Conservation (phyloP, 2,113 vertebrate genomes). For the Scomber japonicus region DNA sequence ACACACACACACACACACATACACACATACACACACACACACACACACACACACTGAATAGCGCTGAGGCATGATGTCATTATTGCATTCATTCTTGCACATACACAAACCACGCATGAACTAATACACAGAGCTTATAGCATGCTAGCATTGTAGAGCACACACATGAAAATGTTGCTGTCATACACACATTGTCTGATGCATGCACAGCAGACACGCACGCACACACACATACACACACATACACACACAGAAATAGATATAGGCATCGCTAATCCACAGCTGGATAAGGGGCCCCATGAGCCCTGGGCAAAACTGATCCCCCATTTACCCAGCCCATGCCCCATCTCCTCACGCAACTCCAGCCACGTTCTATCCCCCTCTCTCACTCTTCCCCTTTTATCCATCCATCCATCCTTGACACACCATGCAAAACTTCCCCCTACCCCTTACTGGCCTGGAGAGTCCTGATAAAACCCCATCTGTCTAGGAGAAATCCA, state of each 20-base stretch:
- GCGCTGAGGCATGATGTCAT: conserved; percentile 32
- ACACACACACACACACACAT: conserved; percentile 28
- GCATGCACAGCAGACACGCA: conserved; percentile 1
- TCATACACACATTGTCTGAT: conserved; percentile 18
- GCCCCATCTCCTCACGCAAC: conserved; percentile 50
- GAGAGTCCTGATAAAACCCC: conserved; percentile 67
- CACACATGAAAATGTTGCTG: conserved; percentile 13
- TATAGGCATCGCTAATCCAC: conserved; percentile 59
- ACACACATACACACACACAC: conserved; percentile 11
- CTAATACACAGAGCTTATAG: conserved; percentile 25
- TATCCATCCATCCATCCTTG: conserved; percentile 44
- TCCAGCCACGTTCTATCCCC: conserved; percentile 47
- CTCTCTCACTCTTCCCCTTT: conserved; percentile 17
- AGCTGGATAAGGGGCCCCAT: conserved; percentile 57
- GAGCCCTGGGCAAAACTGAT: conserved; percentile 67
- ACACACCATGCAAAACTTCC: conserved; percentile 42
- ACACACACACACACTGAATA: conserved; percentile 25
- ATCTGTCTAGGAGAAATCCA: conserved; percentile 44
- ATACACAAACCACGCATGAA: conserved; percentile 41
- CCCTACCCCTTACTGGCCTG: conserved; percentile 58
- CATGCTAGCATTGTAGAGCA: conserved; percentile 1
- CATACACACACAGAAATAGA: conserved; percentile 24
- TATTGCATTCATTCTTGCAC: conserved; percentile 22
- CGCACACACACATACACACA: conserved; percentile 26
- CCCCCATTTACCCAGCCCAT: conserved; percentile 57